Evolutionary conservation across 1,140 invertebrate genomes (phyloP).

Genomic region (Eulimnadia texana): DNA sequence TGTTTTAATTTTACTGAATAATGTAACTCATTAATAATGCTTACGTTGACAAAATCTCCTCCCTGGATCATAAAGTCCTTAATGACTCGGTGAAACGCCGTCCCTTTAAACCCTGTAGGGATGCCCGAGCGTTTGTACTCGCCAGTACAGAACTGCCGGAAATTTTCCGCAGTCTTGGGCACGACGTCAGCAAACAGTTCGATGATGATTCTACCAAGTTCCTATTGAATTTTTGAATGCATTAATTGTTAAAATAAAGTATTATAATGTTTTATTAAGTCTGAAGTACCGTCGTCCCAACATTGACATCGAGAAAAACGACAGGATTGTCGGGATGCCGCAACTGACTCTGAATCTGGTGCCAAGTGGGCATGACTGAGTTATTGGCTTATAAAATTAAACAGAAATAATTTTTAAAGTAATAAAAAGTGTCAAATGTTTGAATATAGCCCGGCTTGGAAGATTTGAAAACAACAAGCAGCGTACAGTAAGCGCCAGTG

Average conservation of each 20-base stretch:
- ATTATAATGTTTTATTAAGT: not conserved
- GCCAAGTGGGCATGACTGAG: constrained; percentile 80
- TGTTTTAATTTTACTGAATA: not conserved
- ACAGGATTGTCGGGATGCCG: constrained; percentile 87
- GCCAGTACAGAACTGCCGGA: constrained; percentile 95
- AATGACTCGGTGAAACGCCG: constrained; percentile 93
- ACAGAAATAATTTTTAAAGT: too few species aligned
- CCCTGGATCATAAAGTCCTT: constrained; percentile 99
- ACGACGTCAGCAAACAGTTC: constrained; percentile 93
- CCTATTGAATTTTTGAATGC: constrained; percentile 28
- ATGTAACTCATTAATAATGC: too few species aligned
- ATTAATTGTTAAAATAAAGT: not conserved
- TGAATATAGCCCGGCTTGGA: too few species aligned
- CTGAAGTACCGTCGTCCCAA: constrained; percentile 44
- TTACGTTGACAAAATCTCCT: constrained; percentile 94
- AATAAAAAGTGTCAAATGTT: too few species aligned
- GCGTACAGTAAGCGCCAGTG: too few species aligned
- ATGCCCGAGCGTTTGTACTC: constrained; percentile 76
- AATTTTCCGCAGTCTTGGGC: constrained; percentile 96
- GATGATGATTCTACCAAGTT: constrained; percentile 87
- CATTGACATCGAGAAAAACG: constrained; percentile 62
- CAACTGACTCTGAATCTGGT: constrained; percentile 81
- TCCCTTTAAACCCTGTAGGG: constrained; percentile 91
- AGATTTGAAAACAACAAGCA: too few species aligned
- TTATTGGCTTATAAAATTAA: too few species aligned